Percentiles rank a stretch among this genome's conserved stretches.
These are phyloP conservation scores for Octonoba sinensis DNA, from an alignment of 2,888 invertebrate genomes.

Conservation along the genomic window DNA sequence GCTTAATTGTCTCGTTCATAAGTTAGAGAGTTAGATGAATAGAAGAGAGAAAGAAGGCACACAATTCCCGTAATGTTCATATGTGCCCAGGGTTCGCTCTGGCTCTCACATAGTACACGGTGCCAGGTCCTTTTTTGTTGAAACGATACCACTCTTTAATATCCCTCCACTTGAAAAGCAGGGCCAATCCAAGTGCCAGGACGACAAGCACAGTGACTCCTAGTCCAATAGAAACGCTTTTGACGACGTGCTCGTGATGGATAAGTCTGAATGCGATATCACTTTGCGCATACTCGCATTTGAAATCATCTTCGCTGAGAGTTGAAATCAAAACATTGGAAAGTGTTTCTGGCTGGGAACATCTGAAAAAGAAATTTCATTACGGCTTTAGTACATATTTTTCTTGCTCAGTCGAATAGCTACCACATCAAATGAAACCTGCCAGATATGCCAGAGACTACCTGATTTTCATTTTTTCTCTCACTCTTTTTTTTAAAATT, in stretches of 20 bases:
- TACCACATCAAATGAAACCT: too few species aligned
- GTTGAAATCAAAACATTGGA: constrained; percentile 10
- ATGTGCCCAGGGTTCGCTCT: constrained; percentile 28
- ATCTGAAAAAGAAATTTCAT: constrained; percentile 14
- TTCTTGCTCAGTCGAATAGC: too few species aligned
- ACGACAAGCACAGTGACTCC: constrained; percentile 29
- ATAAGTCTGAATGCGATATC: neutral
- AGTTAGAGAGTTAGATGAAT: too few species aligned
- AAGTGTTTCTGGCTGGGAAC: constrained; percentile 14
- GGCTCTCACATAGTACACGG: constrained; percentile 64
- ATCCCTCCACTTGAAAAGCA: constrained; percentile 44
- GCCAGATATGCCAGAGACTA: too few species aligned
- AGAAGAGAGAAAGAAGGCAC: too few species aligned
- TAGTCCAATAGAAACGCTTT: constrained; percentile 26
- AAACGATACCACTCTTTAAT: constrained; percentile 50
- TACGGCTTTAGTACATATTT: too few species aligned
- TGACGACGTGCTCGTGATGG: constrained; percentile 30
- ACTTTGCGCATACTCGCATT: constrained; percentile 13
- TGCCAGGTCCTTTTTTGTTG: constrained; percentile 42
- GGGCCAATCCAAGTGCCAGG: constrained; percentile 25
- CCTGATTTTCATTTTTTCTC: too few species aligned
- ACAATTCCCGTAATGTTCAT: too few species aligned
- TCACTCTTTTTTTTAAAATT: too few species aligned
- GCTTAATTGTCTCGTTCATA: too few species aligned
- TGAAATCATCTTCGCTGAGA: constrained; percentile 23